Evolutionary conservation across 2,797 vertebrate species (phyloP).

Genomic region (Glossophaga mutica): DNA sequence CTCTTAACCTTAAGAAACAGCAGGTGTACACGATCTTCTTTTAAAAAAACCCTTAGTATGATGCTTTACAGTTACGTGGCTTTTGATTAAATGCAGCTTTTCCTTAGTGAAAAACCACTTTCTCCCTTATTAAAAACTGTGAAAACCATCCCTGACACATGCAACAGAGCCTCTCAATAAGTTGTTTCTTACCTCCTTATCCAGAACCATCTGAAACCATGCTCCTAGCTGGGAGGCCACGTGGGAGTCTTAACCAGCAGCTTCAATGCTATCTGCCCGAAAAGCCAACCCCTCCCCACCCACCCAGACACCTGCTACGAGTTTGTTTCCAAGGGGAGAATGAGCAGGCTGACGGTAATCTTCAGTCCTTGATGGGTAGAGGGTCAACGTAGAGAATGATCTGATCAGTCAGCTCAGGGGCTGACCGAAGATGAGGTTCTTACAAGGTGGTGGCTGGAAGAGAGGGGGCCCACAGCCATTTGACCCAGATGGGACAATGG

Average conservation of each 20-base stretch:
- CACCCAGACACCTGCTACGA: constrained; percentile 28
- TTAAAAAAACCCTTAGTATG: neutral
- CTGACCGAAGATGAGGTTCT: neutral
- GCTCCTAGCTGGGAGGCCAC: neutral
- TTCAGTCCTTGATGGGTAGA: neutral
- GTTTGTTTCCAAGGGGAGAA: neutral
- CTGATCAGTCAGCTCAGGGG: neutral
- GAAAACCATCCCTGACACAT: neutral
- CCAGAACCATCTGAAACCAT: neutral
- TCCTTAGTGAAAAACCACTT: neutral
- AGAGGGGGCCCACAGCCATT: neutral
- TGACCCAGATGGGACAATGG: neutral
- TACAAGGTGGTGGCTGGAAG: neutral
- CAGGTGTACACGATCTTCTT: neutral
- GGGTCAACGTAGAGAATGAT: neutral
- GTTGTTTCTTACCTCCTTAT: neutral
- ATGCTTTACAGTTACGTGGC: neutral
- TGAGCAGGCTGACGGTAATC: neutral
- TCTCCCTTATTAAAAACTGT: neutral
- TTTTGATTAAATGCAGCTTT: constrained; percentile 16
- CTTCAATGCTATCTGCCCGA: neutral
- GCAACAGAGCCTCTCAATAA: neutral
- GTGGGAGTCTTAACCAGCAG: neutral
- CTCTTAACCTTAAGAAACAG: neutral
- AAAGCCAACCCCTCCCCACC: neutral